A percentile compares a stretch with the other conserved stretches of the same genome.
Conservation (phyloP, 2,797 vertebrate genomes). For the Periophthalmus magnuspinnatus region DNA sequence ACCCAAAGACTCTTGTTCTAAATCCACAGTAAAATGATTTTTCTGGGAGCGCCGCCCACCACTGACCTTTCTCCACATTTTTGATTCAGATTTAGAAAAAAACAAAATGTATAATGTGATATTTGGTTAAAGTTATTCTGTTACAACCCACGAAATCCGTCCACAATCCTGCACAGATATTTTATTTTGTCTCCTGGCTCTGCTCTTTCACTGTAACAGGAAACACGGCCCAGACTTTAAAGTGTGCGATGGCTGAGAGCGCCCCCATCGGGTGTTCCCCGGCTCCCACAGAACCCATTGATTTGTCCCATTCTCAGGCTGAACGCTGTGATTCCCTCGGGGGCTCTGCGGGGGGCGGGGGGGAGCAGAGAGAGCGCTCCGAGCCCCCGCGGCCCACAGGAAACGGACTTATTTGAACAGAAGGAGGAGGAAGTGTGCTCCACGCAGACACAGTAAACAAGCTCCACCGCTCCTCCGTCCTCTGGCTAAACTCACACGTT, state of each 20-base stretch:
- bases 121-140: neutral
- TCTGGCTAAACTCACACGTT: neutral
- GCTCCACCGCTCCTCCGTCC: conserved; percentile 1
- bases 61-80: neutral
- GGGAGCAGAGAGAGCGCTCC: conserved; percentile 30
- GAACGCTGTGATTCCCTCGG: conserved; percentile 5
- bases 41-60: no score
- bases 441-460: conserved; percentile 31
- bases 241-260: conserved; percentile 5
- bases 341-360: conserved; percentile 32
- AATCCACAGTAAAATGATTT: no score
- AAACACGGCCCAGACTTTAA: conserved; percentile 5
- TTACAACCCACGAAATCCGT: neutral
- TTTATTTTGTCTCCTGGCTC: neutral
- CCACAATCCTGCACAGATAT: conserved; percentile 1
- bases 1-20: no score
- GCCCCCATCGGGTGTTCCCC: conserved; percentile 10
- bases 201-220: neutral
- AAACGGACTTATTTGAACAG: conserved; percentile 39
- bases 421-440: conserved; percentile 23
- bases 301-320: conserved; percentile 35
- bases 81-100: neutral
- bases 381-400: conserved; percentile 28
- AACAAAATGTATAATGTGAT: neutral
- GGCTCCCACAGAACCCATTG: conserved; percentile 26